Evolutionary conservation across 92 coral and sea anemone species (phyloP), one percentile per base, ranked within the genome.

Genomic region (Ricordea florida): DNA sequence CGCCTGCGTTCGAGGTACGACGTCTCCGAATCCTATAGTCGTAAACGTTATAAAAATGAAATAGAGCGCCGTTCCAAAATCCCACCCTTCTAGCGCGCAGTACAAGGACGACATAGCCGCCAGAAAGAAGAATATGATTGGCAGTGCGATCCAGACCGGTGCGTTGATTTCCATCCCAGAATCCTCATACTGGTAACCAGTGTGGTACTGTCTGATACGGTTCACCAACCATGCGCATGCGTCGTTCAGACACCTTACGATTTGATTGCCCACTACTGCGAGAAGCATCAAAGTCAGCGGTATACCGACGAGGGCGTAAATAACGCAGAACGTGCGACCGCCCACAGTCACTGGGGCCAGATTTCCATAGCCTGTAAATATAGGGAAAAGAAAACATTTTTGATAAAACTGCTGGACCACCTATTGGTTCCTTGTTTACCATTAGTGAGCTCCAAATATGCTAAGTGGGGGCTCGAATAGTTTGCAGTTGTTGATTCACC

Each of bases 351-450:
- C 73, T 16, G 98, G 98, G 33, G 91, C 93, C 43, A 93, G 79
- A 51, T 90, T 93, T 16, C 98, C 98, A 61, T 93, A 93, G 11
- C 98, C 98, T 93, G 57, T n/a, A n/a, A n/a, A n/a, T n/a, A n/a
- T n/a, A n/a, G n/a, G n/a, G n/a, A n/a, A n/a, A n/a, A n/a, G n/a
- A n/a, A n/a, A n/a, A n/a, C n/a, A n/a, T n/a, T n/a, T n/a, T n/a
- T n/a, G n/a, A n/a, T n/a, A n/a, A n/a, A n/a, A n/a, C n/a, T n/a
- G n/a, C n/a, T n/a, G n/a, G n/a, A n/a, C n/a, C n/a, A n/a, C n/a
- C n/a, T n/a, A n/a, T n/a, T n/a, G n/a, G n/a, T n/a, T n/a, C n/a
- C n/a, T n/a, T n/a, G n/a, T n/a, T n/a, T n/a, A n/a, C n/a, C n/a
- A n/a, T n/a, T n/a, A n/a, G n/a, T n/a, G n/a, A n/a, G n/a, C n/a